Evolutionary conservation across 2,888 invertebrate species (phyloP).

Genomic region (Helobdella robusta): DNA sequence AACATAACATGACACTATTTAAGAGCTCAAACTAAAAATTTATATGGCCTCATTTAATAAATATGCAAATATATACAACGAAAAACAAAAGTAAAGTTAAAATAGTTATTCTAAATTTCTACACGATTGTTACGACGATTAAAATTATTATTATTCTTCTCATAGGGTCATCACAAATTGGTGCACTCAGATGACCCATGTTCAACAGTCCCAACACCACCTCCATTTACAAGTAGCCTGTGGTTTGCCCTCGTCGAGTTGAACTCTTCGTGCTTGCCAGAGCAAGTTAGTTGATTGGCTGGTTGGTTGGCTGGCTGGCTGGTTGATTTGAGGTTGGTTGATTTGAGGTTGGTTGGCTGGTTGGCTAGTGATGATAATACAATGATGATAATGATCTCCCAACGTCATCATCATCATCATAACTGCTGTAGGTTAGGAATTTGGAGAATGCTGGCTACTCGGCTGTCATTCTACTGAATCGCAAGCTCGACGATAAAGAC

Average conservation of each 20-base stretch:
- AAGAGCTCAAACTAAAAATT: no score
- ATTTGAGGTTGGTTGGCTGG: not conserved
- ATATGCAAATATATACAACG: not conserved
- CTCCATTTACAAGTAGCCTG: not conserved
- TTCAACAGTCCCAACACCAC: not conserved
- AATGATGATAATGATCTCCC: not conserved
- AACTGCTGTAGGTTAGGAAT: not conserved
- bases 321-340: not conserved
- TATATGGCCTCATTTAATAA: no score
- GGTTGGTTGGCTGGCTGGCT: not conserved
- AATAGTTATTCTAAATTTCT: not conserved
- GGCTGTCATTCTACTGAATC: not conserved
- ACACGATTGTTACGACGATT: not conserved
- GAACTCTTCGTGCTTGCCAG: slow-evolving; percentile 5
- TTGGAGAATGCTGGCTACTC: slow-evolving; percentile 5
- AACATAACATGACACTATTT: no score
- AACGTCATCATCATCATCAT: not conserved
- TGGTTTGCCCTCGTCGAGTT: slow-evolving; percentile 19
- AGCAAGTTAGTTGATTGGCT: not conserved
- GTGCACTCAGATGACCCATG: slow-evolving; percentile 6
- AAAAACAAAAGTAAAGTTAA: not conserved
- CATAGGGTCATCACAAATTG: not conserved
- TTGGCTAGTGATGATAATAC: not conserved
- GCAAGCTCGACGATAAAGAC: not conserved
- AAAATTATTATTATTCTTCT: not conserved